phyloP scores from a whole-genome alignment of 2,113 vertebrate genomes.

The Willisornis vidua region DNA sequence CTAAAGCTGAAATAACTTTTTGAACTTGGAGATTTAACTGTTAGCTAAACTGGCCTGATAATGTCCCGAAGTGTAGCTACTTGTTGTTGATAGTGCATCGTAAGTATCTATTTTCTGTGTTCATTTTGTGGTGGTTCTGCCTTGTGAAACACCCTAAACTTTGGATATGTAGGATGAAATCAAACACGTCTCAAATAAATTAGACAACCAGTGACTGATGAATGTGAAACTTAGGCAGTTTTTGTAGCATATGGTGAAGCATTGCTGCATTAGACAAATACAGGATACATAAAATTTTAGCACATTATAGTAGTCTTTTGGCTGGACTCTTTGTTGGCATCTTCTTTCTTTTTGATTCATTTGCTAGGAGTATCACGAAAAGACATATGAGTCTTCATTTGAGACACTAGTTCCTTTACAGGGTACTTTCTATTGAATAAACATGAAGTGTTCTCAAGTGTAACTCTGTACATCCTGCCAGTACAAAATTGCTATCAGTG shows the following conservation, averaged over 20 bases:
- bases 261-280: neutral
- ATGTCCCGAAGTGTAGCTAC: neutral
- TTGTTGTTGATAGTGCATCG: neutral
- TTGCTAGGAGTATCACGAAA: neutral
- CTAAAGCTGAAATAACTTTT: neutral
- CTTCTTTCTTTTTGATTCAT: neutral
- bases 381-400: neutral
- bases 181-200: neutral
- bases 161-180: neutral
- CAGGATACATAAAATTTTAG: constrained; percentile 26
- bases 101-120: neutral
- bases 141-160: neutral
- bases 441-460: neutral
- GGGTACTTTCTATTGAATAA: constrained; percentile 30
- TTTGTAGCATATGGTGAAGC: neutral
- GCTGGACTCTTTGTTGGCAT: neutral
- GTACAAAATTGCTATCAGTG: neutral
- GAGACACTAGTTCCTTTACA: neutral
- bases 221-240: constrained; percentile 3
- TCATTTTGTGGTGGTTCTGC: constrained; percentile 8
- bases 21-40: neutral
- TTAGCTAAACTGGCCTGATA: neutral
- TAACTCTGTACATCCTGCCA: constrained; percentile 14
- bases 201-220: neutral
- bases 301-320: neutral